These are phyloP conservation scores for Agonopterix alstromeriana DNA, from an alignment of 2,888 invertebrate genomes.

Conservation along the genomic window DNA sequence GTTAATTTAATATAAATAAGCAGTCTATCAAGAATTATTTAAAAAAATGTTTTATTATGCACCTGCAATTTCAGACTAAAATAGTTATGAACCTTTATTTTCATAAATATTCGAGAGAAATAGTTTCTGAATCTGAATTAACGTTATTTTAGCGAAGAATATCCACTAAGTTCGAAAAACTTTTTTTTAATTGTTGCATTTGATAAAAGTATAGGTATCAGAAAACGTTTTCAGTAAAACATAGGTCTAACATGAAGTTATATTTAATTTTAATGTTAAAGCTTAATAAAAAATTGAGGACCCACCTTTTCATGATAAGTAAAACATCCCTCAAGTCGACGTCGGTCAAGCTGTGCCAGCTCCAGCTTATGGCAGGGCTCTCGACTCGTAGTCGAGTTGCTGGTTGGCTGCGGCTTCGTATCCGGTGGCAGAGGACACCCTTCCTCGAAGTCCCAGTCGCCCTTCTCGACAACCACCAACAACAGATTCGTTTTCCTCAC, in stretches of 20 bases:
- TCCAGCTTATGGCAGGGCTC: constrained; percentile 87
- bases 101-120: too few relatives aligned
- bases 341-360: constrained; percentile 80
- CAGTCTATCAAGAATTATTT: not conserved
- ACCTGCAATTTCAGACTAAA: too few relatives aligned
- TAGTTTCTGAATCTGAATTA: too few relatives aligned
- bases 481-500: constrained; percentile 87
- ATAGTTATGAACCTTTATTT: too few relatives aligned
- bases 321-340: constrained; percentile 85
- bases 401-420: constrained; percentile 64
- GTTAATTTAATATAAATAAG: too few relatives aligned
- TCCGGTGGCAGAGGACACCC: constrained; percentile 77
- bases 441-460: constrained; percentile 23
- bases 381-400: constrained; percentile 51
- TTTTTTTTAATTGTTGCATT: too few relatives aligned
- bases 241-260: too few relatives aligned
- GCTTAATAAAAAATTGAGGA: not conserved
- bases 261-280: too few relatives aligned
- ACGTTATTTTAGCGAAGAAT: too few relatives aligned
- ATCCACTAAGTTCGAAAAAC: too few relatives aligned
- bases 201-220: too few relatives aligned
- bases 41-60: too few relatives aligned
- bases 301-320: constrained; percentile 84
- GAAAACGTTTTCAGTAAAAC: not conserved
- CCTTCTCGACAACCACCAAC: constrained; percentile 81